A percentile compares a stretch with the other conserved stretches of the same genome.
Evolutionary conservation across 2,888 invertebrate genomes (phyloP).

Genomic region (Parasteatoda lunata): DNA sequence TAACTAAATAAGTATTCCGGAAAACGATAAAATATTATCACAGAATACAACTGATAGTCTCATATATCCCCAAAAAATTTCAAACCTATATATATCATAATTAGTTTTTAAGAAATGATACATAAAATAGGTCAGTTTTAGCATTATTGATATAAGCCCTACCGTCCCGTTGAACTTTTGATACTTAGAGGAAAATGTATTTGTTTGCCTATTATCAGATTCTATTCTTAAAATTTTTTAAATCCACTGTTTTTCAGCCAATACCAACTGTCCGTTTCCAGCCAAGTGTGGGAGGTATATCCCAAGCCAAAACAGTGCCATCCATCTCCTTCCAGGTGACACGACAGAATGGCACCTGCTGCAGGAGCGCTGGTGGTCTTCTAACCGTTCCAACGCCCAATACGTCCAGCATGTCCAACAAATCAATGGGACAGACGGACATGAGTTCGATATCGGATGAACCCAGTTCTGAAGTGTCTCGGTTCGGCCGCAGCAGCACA

Average conservation of each 20-base stretch:
- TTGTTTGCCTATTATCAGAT: no score
- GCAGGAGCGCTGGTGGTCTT: not conserved
- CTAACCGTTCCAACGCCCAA: slow-evolving; percentile 35
- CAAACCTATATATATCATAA: no score
- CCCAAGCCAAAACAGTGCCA: slow-evolving; percentile 8
- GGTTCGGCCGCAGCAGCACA: slow-evolving; percentile 7
- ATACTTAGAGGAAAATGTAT: no score
- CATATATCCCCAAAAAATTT: no score
- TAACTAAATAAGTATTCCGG: no score
- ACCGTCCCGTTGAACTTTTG: no score
- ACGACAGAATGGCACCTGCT: slow-evolving; percentile 25
- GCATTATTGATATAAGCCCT: no score
- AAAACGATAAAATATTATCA: no score
- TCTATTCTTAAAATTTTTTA: no score
- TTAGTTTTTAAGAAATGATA: no score
- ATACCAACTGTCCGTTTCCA: slow-evolving; percentile 62
- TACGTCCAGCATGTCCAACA: slow-evolving; percentile 26
- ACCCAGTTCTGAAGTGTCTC: slow-evolving; percentile 9
- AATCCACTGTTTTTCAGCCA: slow-evolving; percentile 1
- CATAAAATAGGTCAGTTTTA: no score
- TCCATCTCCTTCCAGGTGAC: slow-evolving; percentile 51
- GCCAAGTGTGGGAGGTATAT: slow-evolving; percentile 23
- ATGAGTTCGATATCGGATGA: slow-evolving; percentile 49
- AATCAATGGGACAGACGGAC: slow-evolving; percentile 19
- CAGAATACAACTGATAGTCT: no score